Conservation (phyloP, 2,113 vertebrate genomes). For the Pantherophis guttatus region DNA sequence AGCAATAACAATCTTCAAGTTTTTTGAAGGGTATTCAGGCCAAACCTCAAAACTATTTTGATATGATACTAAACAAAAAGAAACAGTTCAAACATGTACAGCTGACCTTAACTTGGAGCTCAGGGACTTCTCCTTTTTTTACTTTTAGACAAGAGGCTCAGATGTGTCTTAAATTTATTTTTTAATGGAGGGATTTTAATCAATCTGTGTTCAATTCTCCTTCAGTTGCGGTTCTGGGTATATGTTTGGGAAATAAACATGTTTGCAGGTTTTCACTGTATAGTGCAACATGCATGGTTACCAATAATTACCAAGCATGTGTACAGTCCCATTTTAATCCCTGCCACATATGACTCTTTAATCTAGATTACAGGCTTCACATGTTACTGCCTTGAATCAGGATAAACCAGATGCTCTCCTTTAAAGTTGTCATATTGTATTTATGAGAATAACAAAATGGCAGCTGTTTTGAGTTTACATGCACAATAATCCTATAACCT, state of each 20-base stretch:
- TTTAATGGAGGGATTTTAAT: neutral
- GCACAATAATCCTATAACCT: neutral
- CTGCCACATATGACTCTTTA: neutral
- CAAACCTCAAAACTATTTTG: constrained; percentile 15
- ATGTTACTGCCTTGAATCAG: neutral
- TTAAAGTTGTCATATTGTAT: neutral
- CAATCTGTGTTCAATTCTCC: neutral
- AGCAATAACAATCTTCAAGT: constrained; percentile 58
- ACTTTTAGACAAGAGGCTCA: neutral
- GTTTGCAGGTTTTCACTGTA: neutral
- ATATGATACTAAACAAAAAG: neutral
- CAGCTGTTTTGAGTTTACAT: neutral
- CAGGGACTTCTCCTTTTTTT: constrained; percentile 27
- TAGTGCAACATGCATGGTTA: neutral
- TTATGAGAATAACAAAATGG: neutral
- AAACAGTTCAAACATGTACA: neutral
- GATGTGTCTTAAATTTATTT: neutral
- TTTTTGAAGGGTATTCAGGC: constrained; percentile 19
- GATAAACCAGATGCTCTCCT: neutral
- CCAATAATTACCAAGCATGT: neutral
- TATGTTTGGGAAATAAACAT: neutral
- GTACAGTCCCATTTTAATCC: neutral
- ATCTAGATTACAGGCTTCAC: neutral
- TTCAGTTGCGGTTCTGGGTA: neutral
- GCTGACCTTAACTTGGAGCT: constrained; percentile 47